Base-by-base conservation (phyloP, 1,140 invertebrate species). In the Dufourea novaeangliae region DNA sequence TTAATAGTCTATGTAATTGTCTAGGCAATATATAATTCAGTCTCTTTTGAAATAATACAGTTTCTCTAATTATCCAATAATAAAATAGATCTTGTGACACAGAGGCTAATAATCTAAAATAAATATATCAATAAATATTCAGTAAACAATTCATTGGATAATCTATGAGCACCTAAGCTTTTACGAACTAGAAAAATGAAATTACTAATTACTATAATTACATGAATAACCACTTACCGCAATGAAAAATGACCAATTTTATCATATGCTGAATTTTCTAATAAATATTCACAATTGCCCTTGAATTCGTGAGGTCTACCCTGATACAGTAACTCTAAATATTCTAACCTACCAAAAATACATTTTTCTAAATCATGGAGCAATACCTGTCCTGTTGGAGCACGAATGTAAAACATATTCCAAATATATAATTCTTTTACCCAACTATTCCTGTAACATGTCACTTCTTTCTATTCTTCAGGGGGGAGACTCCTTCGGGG, bases 191-290 rank as follows among this genome's bases (percentile, higher is more conserved):
- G 64, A 93, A 92, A 11, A 92, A 61, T 44, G 83, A 76, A 41
- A 82, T 68, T 88, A 92, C 91, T 37, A 39, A 57, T 37, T 22
- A 27, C 59, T 6, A 41, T 5, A 59, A 12, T 86, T 62, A 34
- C 88, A 84, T 10, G 88, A 61, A 70, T 92, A 81, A 78, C 87
- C 84, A 90, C 74, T 83, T 92, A 91, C 89, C 94, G 93, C n/a
- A 94, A 84, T 77, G 91, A 91, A 86, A 94, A 94, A 83, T 94
- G 94, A 67, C 94, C 94, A 62, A 93, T 90, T 75, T 91, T 92
- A 79, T 95, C 94, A 64, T 93, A 92, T 17, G 88, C 61, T 64
- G 94, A 93, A 80, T 93, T 93, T 87, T 94, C 94, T n/a, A 94
- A 83, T 62, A 94, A 89, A 90, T 93, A 94, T 88, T 94, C 93